Conservation (phyloP, 2,113 vertebrate genomes). For the Pelecanus crispus region DNA sequence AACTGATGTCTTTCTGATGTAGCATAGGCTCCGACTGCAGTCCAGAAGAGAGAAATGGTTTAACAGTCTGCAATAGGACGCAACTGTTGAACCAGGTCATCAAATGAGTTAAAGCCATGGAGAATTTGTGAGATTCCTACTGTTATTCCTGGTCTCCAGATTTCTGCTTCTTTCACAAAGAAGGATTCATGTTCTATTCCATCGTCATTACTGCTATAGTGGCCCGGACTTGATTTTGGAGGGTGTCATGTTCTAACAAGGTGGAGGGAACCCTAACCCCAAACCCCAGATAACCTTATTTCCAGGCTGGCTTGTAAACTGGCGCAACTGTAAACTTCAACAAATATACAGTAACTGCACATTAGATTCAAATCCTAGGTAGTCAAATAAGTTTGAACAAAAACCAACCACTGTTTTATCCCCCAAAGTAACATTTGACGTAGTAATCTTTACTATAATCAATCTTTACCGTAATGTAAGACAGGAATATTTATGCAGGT, state of each 20-base stretch:
- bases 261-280: background rate
- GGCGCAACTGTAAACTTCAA: background rate
- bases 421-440: background rate
- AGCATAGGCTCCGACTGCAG: background rate
- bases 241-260: background rate
- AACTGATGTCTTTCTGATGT: background rate
- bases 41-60: background rate
- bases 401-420: background rate
- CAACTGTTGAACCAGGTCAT: background rate
- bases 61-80: background rate
- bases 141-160: background rate
- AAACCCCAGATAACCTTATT: background rate
- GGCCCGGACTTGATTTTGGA: background rate
- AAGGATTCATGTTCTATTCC: background rate
- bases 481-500: background rate
- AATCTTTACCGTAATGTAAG: background rate
- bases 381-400: background rate
- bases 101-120: background rate
- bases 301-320: background rate
- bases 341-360: background rate
- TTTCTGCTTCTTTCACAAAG: background rate
- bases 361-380: background rate
- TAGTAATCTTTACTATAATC: background rate
- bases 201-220: accelerated
- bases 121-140: background rate